These are phyloP conservation scores for Diadophis punctatus DNA, from an alignment of 2,113 vertebrate species.

Conservation along the genomic window DNA sequence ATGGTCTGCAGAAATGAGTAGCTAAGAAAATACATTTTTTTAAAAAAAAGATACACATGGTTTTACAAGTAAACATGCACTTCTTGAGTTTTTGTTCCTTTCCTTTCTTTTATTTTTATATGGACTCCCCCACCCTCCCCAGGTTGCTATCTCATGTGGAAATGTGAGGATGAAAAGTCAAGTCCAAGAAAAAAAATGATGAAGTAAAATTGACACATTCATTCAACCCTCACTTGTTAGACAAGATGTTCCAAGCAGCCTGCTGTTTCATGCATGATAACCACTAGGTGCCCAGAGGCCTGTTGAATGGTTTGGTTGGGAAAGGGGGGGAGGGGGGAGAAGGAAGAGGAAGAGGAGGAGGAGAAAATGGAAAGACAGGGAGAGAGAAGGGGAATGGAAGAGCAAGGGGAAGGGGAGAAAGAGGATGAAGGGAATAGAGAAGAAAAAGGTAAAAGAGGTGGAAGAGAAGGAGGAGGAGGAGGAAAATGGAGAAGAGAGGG, in stretches of 20 bases:
- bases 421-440: too few species aligned
- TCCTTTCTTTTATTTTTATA: neutral
- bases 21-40: neutral
- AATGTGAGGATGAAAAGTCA: neutral
- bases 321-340: neutral
- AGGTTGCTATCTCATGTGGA: neutral
- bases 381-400: too few species aligned
- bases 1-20: neutral
- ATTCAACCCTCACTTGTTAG: neutral
- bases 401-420: too few species aligned
- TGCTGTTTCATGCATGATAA: neutral
- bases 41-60: neutral
- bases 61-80: neutral
- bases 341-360: too few species aligned
- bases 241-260: neutral
- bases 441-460: neutral
- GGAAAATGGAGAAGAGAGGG: too few species aligned
- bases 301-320: neutral
- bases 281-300: neutral
- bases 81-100: neutral
- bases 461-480: too few species aligned
- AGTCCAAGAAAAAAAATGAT: neutral
- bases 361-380: too few species aligned
- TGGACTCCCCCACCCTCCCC: neutral
- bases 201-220: neutral